Conservation (phyloP, 2,888 invertebrate genomes). For the Sisyra terminalis region DNA sequence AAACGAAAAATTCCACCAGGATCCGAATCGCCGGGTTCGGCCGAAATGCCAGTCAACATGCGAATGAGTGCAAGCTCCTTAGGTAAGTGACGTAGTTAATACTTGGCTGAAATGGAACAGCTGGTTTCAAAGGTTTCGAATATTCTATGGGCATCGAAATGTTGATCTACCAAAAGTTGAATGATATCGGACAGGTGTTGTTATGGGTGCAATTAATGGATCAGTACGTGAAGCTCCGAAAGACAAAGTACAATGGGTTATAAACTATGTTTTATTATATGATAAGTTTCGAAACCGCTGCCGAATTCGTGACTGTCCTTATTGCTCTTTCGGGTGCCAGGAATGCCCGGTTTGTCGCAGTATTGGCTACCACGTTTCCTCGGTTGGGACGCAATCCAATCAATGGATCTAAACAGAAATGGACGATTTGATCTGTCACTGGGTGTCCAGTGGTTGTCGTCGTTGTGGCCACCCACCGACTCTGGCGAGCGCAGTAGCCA, state of each 20-base stretch:
- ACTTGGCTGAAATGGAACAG: neutral
- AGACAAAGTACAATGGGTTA: no score
- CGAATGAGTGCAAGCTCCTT: conserved; percentile 45
- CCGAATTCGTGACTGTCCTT: no score
- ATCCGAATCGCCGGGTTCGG: conserved; percentile 31
- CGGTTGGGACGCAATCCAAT: conserved; percentile 4
- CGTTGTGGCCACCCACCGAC: conserved; percentile 25
- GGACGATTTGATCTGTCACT: neutral
- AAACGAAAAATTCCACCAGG: conserved; percentile 49
- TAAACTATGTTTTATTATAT: no score
- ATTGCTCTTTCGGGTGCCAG: no score
- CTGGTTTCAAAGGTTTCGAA: no score
- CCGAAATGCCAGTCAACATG: conserved; percentile 49
- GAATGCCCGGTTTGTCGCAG: no score
- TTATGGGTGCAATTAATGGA: no score
- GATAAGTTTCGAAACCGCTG: no score
- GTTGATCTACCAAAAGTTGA: no score
- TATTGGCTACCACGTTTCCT: conserved; percentile 5
- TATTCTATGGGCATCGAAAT: no score
- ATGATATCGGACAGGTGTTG: no score
- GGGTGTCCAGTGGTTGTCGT: conserved; percentile 28
- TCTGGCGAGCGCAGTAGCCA: conserved; percentile 21
- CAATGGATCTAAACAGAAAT: conserved; percentile 5
- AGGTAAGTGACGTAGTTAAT: conserved; percentile 32
- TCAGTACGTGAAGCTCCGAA: no score